Evolutionary conservation across 2,888 invertebrate genomes (phyloP).

Genomic region (Trichopoda pennipes): DNA sequence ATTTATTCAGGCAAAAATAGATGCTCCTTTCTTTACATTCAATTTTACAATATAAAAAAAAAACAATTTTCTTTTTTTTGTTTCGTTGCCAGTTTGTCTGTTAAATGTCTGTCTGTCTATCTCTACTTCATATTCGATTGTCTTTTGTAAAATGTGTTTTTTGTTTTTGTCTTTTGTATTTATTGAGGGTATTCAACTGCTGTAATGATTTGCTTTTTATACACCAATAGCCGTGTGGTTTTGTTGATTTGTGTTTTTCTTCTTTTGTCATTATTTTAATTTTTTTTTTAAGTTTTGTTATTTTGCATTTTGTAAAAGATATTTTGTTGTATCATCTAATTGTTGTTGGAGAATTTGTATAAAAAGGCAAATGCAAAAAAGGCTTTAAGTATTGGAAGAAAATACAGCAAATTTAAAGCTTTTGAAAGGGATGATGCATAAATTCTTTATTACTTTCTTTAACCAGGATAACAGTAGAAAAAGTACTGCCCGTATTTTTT

Average conservation of each 20-base stretch:
- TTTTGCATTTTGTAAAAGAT: slow-evolving; percentile 23
- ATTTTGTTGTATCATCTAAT: slow-evolving; percentile 56
- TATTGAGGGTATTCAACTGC: slow-evolving; percentile 64
- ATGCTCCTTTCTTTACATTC: slow-evolving; percentile 62
- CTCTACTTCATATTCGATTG: slow-evolving; percentile 57
- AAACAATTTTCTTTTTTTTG: slow-evolving; percentile 26
- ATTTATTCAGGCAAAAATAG: slow-evolving; percentile 66
- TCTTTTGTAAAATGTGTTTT: slow-evolving; percentile 42
- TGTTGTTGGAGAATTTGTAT: slow-evolving; percentile 35
- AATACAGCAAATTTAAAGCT: background rate
- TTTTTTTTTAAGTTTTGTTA: slow-evolving; percentile 26
- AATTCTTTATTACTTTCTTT: background rate
- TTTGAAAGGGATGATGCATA: too few relatives aligned
- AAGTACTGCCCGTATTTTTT: background rate
- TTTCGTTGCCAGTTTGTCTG: slow-evolving; percentile 63
- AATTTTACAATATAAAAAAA: slow-evolving; percentile 40
- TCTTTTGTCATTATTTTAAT: slow-evolving; percentile 27
- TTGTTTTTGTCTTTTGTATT: slow-evolving; percentile 40
- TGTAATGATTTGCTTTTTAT: slow-evolving; percentile 63
- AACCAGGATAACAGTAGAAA: background rate
- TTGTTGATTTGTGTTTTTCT: slow-evolving; percentile 14
- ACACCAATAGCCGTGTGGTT: slow-evolving; percentile 42
- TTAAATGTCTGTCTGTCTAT: slow-evolving; percentile 58
- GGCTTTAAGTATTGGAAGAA: slow-evolving; percentile 14
- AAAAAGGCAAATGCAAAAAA: slow-evolving; percentile 9